Percentiles rank a stretch among this genome's conserved stretches.
These are phyloP conservation scores for Drosophila neonasuta DNA, from an alignment of 2,888 invertebrate genomes.

Conservation along the genomic window DNA sequence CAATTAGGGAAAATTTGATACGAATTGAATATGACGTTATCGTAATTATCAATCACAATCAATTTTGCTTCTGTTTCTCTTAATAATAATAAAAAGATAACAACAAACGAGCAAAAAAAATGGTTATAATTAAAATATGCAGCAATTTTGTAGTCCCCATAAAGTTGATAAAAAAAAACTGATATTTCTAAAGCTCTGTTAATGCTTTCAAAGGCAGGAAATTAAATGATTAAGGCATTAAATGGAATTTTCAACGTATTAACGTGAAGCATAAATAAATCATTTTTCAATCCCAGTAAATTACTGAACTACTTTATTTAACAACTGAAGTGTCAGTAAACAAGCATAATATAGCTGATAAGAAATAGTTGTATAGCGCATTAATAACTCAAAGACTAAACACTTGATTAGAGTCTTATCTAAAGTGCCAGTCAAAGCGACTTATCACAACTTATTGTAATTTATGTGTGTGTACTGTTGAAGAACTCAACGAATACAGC, in stretches of 20 bases:
- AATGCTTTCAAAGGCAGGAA: not conserved
- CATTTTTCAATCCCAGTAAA: not conserved
- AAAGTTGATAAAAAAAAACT: not conserved
- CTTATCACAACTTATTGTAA: conserved; percentile 7
- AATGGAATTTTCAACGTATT: not conserved
- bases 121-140: not conserved
- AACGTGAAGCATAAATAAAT: not conserved
- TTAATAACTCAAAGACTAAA: conserved; percentile 2
- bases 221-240: not conserved
- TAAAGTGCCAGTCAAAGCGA: not conserved
- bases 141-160: too few species aligned
- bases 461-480: not conserved
- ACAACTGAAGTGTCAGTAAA: not conserved
- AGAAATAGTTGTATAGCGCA: conserved; percentile 2
- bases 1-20: not conserved
- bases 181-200: not conserved
- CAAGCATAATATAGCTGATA: conserved; percentile 7
- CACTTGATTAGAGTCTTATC: conserved; percentile 1
- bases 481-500: not conserved
- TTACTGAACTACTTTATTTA: not conserved
- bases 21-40: not conserved
- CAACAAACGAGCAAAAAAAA: not conserved
- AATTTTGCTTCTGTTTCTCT: not conserved
- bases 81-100: not conserved
- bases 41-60: not conserved